Evolutionary conservation across 2,888 invertebrate species (phyloP), one percentile per base, ranked within the genome.

Genomic region (Folsomia candida): DNA sequence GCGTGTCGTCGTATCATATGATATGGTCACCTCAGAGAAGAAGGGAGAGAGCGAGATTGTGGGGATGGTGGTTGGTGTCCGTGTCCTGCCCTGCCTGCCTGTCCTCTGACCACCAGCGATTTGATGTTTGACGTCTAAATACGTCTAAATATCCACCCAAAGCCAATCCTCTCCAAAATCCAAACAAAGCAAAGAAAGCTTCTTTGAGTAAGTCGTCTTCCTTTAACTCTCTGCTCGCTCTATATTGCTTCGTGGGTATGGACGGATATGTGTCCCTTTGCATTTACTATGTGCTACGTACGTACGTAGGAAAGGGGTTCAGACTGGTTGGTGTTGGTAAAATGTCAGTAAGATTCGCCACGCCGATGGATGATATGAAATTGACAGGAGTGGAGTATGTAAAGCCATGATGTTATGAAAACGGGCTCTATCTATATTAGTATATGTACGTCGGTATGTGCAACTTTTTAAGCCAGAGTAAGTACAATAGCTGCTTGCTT

Each of bases 341-440:
- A 78, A 76, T 79, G 79, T 80, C 80, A 80, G 80, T 69, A 64
- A 78, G 80, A 78, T 80, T 80, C 76, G 78, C 78, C 76, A 80
- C 80, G 80, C 47, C 47, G 47, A 47, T 20, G 77, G 76, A 74
- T 77, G 76, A 76, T 24, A 27, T 73, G 73, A 71, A 78, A 78
- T 78, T 78, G 77, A 78, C 77, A 78, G 77, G 54, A 54, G 54
- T 37, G 14, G 37, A 22, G 54, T 20, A 54, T 47, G 20, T 20
- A 54, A 54, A 18, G 54, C 22, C 18, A 47, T 54, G 22, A 37
- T 37, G 14, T 37, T 70, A 60, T 20, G 57, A n/a, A 4, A 22
- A 57, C n/a, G n/a, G n/a, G n/a, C n/a, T n/a, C n/a, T n/a, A n/a
- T n/a, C n/a, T n/a, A n/a, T n/a, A n/a, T n/a, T n/a, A 57, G 57